Conservation (phyloP, 1,140 invertebrate species). For the Solenopsis invicta region DNA sequence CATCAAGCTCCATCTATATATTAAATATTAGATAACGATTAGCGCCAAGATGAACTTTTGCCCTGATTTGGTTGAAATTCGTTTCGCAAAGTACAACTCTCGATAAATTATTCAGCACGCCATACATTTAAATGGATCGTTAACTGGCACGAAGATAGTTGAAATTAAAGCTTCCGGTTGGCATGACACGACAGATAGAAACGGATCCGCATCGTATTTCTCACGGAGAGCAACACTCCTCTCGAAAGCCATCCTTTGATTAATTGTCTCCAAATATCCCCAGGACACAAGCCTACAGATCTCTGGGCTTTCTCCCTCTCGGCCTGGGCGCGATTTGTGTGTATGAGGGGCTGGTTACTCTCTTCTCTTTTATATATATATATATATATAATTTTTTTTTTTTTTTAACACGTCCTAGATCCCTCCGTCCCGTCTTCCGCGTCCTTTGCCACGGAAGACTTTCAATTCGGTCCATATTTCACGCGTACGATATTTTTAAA, state of each 20-base stretch:
- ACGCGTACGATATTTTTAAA: constrained; percentile 78
- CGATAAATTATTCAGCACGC: background rate
- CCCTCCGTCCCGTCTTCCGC: constrained; percentile 54
- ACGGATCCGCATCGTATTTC: constrained; percentile 81
- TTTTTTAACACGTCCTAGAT: constrained; percentile 68
- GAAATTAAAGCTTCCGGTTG: constrained; percentile 57
- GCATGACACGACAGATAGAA: constrained; percentile 72
- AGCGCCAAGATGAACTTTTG: background rate
- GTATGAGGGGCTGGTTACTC: constrained; percentile 69
- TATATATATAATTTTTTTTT: background rate
- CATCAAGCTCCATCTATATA: constrained; percentile 11
- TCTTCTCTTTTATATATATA: constrained; percentile 60
- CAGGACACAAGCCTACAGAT: constrained; percentile 63
- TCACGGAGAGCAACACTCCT: constrained; percentile 79
- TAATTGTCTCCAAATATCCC: constrained; percentile 79
- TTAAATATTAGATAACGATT: constrained; percentile 24
- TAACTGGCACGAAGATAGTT: background rate
- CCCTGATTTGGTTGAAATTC: background rate
- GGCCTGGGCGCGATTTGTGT: constrained; percentile 43
- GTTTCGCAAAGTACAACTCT: background rate
- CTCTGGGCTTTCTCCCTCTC: constrained; percentile 55
- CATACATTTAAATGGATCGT: background rate
- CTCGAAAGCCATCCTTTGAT: constrained; percentile 80
- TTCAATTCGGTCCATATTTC: constrained; percentile 80
- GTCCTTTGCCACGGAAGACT: constrained; percentile 67